A percentile compares a stretch with the other conserved stretches of the same genome.
phyloP scores from a whole-genome alignment of 64 coral and sea anemone genomes.

The Actinia tenebrosa region DNA sequence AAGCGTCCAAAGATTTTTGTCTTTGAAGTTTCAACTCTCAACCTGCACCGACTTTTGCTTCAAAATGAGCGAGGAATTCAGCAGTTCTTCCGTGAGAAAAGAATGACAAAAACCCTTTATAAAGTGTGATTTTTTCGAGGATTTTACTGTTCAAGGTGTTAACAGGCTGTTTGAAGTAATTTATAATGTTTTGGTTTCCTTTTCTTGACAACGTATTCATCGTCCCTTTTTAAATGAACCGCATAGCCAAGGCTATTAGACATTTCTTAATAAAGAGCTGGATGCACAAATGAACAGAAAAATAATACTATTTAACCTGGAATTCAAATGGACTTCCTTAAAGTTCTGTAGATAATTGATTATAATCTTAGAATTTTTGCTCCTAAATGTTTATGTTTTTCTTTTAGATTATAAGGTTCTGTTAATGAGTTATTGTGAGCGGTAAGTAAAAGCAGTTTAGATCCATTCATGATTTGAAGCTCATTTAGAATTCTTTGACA shows the following conservation, averaged over 20 bases:
- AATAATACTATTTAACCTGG: neutral
- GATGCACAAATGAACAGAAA: neutral
- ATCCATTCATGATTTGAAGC: neutral
- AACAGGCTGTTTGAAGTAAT: neutral
- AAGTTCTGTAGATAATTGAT: neutral
- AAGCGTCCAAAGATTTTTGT: neutral
- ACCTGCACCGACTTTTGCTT: neutral
- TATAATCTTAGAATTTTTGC: too few species aligned
- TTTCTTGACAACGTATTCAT: neutral
- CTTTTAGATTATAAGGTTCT: too few species aligned
- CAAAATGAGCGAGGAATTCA: neutral
- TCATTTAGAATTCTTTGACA: conserved; percentile 15
- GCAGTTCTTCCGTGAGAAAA: neutral
- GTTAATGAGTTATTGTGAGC: too few species aligned
- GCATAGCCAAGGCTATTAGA: neutral
- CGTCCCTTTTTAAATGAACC: neutral
- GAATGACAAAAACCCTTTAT: neutral
- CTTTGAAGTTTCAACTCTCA: neutral
- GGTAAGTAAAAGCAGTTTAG: neutral
- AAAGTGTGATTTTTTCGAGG: neutral
- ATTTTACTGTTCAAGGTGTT: neutral
- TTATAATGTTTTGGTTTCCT: neutral
- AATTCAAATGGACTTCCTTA: neutral
- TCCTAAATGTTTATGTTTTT: too few species aligned
- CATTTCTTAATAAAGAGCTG: neutral